Percentiles rank a stretch among this genome's conserved stretches.
Evolutionary conservation across 2,797 vertebrate species (phyloP).

Genomic region (Danio albolineatus): DNA sequence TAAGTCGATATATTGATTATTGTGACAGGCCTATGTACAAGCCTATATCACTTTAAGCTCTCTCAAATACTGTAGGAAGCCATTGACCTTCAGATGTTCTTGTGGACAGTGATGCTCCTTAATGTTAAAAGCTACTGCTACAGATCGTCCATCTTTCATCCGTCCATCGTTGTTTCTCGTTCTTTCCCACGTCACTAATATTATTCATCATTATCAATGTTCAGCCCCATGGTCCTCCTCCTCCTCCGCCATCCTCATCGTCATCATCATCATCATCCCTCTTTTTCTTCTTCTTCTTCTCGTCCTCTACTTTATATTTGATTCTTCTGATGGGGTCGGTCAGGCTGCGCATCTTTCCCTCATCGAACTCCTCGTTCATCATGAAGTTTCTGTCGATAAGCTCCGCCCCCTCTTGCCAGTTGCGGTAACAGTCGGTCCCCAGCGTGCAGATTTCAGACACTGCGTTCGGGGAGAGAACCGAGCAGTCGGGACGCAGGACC

Average conservation of each 20-base stretch:
- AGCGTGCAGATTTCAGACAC: conserved; percentile 81
- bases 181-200: not conserved
- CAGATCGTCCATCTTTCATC: not conserved
- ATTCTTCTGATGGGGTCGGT: conserved; percentile 84
- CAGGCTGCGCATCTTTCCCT: conserved; percentile 77
- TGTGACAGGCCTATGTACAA: no score
- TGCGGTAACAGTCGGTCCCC: conserved; percentile 83
- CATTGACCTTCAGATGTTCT: not conserved
- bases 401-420: conserved; percentile 89
- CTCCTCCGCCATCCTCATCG: conserved; percentile 63
- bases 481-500: conserved; percentile 86
- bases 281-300: conserved; percentile 68
- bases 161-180: not conserved
- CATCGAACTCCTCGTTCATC: conserved; percentile 81
- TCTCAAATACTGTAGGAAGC: no score
- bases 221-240: conserved; percentile 51
- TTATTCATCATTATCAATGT: not conserved
- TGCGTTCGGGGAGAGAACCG: conserved; percentile 82
- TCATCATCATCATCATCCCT: conserved; percentile 67
- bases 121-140: not conserved
- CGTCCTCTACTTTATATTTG: conserved; percentile 82
- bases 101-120: not conserved
- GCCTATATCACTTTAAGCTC: no score
- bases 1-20: no score
- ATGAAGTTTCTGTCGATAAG: conserved; percentile 88